phyloP scores from a whole-genome alignment of 2,888 invertebrate genomes.

The Synergus umbraculus region DNA sequence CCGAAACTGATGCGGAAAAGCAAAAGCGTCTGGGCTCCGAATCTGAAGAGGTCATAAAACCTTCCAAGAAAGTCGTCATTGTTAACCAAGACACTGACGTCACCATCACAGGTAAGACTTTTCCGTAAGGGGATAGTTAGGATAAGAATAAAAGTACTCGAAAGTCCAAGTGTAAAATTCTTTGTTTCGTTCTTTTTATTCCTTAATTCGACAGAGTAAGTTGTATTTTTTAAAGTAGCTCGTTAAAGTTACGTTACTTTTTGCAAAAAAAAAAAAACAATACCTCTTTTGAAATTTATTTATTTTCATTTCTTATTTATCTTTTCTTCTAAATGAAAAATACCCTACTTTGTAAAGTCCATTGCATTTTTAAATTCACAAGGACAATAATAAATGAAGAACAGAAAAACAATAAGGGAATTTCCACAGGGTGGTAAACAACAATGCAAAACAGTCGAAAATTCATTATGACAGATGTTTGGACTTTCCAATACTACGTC shows the following conservation, averaged over 20 bases:
- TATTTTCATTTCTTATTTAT: too few species aligned
- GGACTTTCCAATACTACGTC: background rate
- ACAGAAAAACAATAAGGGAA: background rate
- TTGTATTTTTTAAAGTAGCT: too few species aligned
- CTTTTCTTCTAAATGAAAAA: background rate
- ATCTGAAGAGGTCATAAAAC: constrained; percentile 72
- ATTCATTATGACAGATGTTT: constrained; percentile 6
- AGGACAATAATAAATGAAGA: background rate
- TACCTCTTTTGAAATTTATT: too few species aligned
- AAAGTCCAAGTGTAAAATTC: constrained; percentile 25
- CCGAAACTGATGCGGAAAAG: constrained; percentile 73
- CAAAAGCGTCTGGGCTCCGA: constrained; percentile 69
- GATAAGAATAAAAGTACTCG: background rate
- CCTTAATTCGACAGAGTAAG: too few species aligned
- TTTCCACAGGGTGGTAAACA: background rate
- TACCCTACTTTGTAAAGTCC: background rate
- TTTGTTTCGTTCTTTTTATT: too few species aligned
- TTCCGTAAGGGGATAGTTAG: background rate
- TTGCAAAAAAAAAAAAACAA: too few species aligned
- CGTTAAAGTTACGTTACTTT: too few species aligned
- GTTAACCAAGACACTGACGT: constrained; percentile 92
- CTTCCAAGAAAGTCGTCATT: constrained; percentile 83
- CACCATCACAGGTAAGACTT: constrained; percentile 84
- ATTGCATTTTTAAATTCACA: background rate
- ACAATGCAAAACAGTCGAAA: background rate